phyloP scores from a whole-genome alignment of 2,113 vertebrate species.

The Lichenostomus cassidix region DNA sequence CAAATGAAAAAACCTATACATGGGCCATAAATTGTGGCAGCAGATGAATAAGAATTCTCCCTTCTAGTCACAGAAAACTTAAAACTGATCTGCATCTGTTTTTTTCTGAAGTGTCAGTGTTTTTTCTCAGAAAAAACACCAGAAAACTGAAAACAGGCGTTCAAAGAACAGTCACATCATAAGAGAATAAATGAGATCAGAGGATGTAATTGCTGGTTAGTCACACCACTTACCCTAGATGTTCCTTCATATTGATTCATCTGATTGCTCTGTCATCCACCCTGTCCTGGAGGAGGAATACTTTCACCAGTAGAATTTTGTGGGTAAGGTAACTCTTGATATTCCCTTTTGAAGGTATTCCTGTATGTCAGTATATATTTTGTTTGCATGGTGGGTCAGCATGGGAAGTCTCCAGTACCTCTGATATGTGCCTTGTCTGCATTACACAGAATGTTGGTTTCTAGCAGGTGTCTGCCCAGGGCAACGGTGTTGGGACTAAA shows the following conservation, averaged over 20 bases:
- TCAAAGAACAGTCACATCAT: background rate
- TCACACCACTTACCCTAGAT: background rate
- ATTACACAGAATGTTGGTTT: background rate
- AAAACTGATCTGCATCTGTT: background rate
- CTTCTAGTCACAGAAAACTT: background rate
- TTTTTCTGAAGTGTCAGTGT: background rate
- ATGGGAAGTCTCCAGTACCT: background rate
- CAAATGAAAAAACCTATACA: background rate
- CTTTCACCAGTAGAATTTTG: background rate
- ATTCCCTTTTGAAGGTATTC: background rate
- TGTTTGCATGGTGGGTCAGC: background rate
- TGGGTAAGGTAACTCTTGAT: background rate
- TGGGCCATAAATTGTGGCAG: background rate
- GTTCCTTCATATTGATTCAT: background rate
- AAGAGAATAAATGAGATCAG: background rate
- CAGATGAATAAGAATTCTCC: background rate
- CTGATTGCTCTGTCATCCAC: background rate
- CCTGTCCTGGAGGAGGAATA: background rate
- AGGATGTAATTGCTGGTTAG: background rate
- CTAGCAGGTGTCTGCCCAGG: background rate
- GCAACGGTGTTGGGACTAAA: background rate
- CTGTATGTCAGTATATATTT: background rate
- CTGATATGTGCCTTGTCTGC: background rate
- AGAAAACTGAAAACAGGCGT: background rate
- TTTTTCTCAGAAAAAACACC: background rate